Evolutionary conservation across 2,113 vertebrate genomes (phyloP), one percentile per base, ranked within the genome.

Genomic region (Varanus komodoensis): DNA sequence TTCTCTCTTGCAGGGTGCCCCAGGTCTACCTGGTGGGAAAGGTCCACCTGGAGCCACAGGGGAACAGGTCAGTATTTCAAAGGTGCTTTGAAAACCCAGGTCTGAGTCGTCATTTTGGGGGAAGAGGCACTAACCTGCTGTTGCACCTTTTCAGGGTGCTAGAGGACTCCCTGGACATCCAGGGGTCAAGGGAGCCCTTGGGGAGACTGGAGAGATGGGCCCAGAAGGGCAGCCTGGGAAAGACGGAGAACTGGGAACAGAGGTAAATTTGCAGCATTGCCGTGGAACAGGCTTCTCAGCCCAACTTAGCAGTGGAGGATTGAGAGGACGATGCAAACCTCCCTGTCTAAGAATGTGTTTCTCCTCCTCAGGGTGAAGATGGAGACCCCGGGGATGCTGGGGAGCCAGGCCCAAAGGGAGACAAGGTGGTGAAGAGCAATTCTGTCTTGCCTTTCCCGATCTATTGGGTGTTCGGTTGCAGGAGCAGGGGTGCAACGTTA

Each of bases 21-120:
- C 94, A 0, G 98, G 98, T 85, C 84, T 3, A 0, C 88, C 17
- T 0, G 98, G 98, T 91, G 84, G 67, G 0, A 97, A 98, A 85
- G 98, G 98, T 0, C 95, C 89, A 73, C 75, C 48, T 0, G 98
- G 98, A 44, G 86, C 8, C 69, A 98, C 98, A 94, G 98, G 98
- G 54, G 95, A 98, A 83, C 98, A 97, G 98, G 98, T 98, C 4
- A 15, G 97, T 96, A n/a, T 75, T 0, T 2, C 5, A 44, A 71
- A 67, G 85, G 82, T 85, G 64, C 78, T 84, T 91, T 87, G 81
- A 44, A 12, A 27, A 27, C 11, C 9, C 8, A 32, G 61, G 6
- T 8, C 17, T 34, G 15, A 29, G 2, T n/a, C 14, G 2, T 64
- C 48, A 54, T 38, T 25, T 15, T 1, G 14, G 14, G 64, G 15